Percentiles rank a stretch among this genome's conserved stretches.
Evolutionary conservation across 2,113 vertebrate genomes (phyloP).

Genomic region (Lota lota): DNA sequence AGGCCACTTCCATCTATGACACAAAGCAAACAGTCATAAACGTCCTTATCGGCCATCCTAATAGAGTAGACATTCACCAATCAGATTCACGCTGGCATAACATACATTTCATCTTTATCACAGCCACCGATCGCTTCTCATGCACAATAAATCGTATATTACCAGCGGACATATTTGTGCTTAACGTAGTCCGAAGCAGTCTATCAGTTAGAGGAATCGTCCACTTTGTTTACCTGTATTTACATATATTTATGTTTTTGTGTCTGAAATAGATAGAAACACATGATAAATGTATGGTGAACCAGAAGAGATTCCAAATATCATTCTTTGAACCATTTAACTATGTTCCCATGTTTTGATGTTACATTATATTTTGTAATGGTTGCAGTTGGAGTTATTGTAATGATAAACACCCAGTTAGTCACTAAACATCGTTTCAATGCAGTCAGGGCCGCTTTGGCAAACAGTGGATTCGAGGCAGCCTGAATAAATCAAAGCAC

Average conservation of each 20-base stretch:
- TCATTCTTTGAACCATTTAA: too few relatives aligned
- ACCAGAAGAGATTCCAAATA: too few relatives aligned
- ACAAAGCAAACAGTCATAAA: conserved; percentile 67
- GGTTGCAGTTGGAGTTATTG: too few relatives aligned
- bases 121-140: conserved; percentile 75
- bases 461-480: too few relatives aligned
- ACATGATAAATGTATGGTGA: conserved; percentile 58
- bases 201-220: conserved; percentile 60
- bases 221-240: conserved; percentile 68
- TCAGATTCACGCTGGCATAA: conserved; percentile 92
- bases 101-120: conserved; percentile 85
- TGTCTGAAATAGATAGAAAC: conserved; percentile 68
- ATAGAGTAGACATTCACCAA: conserved; percentile 74
- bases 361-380: too few relatives aligned
- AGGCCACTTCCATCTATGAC: conserved; percentile 58
- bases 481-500: too few relatives aligned
- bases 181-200: conserved; percentile 79
- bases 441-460: too few relatives aligned
- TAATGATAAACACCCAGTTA: too few relatives aligned
- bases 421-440: too few relatives aligned
- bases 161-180: conserved; percentile 78
- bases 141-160: conserved; percentile 82
- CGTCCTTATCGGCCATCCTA: conserved; percentile 59
- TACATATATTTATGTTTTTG: conserved; percentile 65
- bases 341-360: too few relatives aligned